phyloP scores from a whole-genome alignment of 2,113 vertebrate species.

The Nibea coibor region DNA sequence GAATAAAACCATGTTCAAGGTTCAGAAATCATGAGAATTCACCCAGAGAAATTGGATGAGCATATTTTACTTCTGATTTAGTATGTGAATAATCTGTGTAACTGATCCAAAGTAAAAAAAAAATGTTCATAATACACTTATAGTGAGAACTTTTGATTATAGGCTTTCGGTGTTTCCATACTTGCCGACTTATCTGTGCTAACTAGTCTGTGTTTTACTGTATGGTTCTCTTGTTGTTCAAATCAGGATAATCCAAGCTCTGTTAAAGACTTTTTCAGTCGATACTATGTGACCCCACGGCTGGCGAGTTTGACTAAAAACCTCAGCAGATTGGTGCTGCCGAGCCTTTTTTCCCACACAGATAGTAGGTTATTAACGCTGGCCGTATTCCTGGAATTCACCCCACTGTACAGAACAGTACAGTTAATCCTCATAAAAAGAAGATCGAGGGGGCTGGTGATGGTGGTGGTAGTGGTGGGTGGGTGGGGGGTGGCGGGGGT shows the following conservation, averaged over 20 bases:
- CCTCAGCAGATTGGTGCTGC: constrained; percentile 10
- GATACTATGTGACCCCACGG: not conserved
- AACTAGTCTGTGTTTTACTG: not conserved
- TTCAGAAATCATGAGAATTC: not conserved
- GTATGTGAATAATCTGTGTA: too few relatives aligned
- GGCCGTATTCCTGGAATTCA: constrained; percentile 71
- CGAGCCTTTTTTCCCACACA: constrained; percentile 61
- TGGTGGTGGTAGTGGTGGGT: too few relatives aligned
- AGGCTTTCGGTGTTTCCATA: not conserved
- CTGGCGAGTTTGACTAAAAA: constrained; percentile 2
- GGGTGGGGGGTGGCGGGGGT: not conserved
- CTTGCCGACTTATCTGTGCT: not conserved
- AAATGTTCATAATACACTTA: not conserved
- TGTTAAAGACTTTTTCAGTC: not conserved
- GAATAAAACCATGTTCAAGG: not conserved
- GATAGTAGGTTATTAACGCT: constrained; percentile 68
- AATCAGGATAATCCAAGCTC: constrained; percentile 1
- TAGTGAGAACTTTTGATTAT: not conserved
- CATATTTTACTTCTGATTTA: not conserved
- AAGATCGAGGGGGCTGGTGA: constrained; percentile 7
- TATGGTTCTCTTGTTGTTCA: not conserved
- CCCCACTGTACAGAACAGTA: constrained; percentile 50
- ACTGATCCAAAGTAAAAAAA: not conserved
- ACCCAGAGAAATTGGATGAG: not conserved
- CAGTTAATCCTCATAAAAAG: constrained; percentile 74